phyloP scores from a whole-genome alignment of 2,888 invertebrate genomes.

The Protonemura montana region DNA sequence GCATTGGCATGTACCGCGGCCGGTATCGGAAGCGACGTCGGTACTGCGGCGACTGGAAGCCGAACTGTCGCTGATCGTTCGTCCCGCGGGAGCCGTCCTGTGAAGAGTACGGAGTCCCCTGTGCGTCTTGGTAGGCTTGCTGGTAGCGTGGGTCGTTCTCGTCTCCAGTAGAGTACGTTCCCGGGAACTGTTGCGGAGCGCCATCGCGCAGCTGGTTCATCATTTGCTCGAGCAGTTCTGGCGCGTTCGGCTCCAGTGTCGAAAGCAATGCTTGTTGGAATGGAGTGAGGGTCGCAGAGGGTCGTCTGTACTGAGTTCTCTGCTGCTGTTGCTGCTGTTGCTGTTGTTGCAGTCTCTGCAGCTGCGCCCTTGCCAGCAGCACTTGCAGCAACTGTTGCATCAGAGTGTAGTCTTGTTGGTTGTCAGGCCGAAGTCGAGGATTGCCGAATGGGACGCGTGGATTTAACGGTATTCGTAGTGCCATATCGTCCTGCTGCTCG shows the following conservation, averaged over 20 bases:
- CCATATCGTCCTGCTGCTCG: constrained; percentile 16
- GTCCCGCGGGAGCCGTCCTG: neutral
- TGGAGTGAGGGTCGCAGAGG: constrained; percentile 40
- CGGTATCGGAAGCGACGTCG: constrained; percentile 33
- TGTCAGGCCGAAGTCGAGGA: constrained; percentile 22
- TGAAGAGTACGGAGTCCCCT: constrained; percentile 20
- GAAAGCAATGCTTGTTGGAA: constrained; percentile 46
- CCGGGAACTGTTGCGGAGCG: constrained; percentile 32
- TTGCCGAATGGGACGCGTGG: constrained; percentile 29
- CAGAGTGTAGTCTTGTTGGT: constrained; percentile 13
- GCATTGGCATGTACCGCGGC: constrained; percentile 1
- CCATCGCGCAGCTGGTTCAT: constrained; percentile 24
- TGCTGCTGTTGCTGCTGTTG: constrained; percentile 30
- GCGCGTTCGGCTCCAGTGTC: constrained; percentile 46
- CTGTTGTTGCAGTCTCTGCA: constrained; percentile 24
- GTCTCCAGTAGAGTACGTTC: neutral
- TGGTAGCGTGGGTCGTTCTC: constrained; percentile 27
- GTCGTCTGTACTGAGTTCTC: constrained; percentile 31
- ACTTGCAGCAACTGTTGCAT: constrained; percentile 43
- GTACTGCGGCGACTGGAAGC: neutral
- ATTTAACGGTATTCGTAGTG: constrained; percentile 18
- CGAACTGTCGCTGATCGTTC: constrained; percentile 23
- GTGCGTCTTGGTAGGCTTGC: neutral
- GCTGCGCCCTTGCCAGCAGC: constrained; percentile 27
- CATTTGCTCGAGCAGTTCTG: constrained; percentile 45